Conservation (phyloP, 2,113 vertebrate species). For the Abramis brama region DNA sequence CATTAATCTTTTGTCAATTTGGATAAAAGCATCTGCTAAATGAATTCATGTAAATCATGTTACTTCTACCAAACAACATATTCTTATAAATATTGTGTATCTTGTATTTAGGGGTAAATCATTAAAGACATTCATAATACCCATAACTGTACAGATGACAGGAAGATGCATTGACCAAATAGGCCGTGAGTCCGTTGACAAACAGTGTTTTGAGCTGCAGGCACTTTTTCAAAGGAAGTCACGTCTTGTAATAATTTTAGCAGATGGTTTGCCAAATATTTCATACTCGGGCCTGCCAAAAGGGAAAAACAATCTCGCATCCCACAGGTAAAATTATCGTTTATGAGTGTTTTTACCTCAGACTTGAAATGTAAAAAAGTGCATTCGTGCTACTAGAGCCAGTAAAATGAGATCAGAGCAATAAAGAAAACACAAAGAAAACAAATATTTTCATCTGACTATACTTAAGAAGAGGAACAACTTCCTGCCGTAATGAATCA, state of each 20-base stretch:
- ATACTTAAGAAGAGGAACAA: slow-evolving; percentile 65
- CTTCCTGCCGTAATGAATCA: slow-evolving; percentile 62
- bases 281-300: slow-evolving; percentile 84
- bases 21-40: background rate
- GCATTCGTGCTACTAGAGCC: slow-evolving; percentile 76
- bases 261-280: slow-evolving; percentile 88
- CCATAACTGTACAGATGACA: slow-evolving; percentile 17
- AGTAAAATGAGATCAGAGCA: slow-evolving; percentile 72
- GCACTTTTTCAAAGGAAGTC: slow-evolving; percentile 66
- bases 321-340: slow-evolving; percentile 89
- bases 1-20: background rate
- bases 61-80: background rate
- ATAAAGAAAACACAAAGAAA: slow-evolving; percentile 66
- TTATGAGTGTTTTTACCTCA: slow-evolving; percentile 91
- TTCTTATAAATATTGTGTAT: background rate
- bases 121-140: background rate
- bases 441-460: slow-evolving; percentile 65
- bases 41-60: background rate
- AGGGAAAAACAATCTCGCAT: slow-evolving; percentile 85
- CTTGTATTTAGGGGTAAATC: background rate
- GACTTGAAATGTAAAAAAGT: slow-evolving; percentile 86
- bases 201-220: slow-evolving; percentile 61
- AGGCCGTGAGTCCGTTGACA: slow-evolving; percentile 60
- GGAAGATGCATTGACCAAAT: slow-evolving; percentile 47
- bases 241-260: slow-evolving; percentile 69